A percentile compares a stretch with the other conserved stretches of the same genome.
These are phyloP conservation scores for Portevinia maculata DNA, from an alignment of 2,888 invertebrate species.

Conservation along the genomic window DNA sequence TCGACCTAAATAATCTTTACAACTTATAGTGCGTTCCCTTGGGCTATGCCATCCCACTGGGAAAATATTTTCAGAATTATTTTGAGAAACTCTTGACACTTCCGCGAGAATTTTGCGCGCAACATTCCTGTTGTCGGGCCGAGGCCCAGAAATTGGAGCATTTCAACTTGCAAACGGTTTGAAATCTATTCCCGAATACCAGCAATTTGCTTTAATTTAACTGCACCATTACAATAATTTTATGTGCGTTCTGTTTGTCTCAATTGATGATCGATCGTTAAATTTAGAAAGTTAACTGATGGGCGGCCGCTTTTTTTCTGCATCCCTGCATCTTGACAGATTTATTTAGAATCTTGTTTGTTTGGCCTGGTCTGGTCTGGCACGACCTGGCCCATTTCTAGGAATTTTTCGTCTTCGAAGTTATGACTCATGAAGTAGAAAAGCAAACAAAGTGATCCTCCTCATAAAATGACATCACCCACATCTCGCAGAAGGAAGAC, in stretches of 20 bases:
- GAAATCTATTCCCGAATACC: constrained; percentile 13
- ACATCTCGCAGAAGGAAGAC: constrained; percentile 36
- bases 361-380: constrained; percentile 17
- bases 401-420: constrained; percentile 16
- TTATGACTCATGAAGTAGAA: constrained; percentile 12
- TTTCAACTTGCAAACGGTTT: background rate
- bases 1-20: constrained; percentile 49
- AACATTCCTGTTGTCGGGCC: constrained; percentile 13
- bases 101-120: constrained; percentile 39
- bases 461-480: constrained; percentile 49
- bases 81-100: constrained; percentile 63
- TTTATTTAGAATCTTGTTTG: constrained; percentile 32
- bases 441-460: constrained; percentile 7
- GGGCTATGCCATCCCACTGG: constrained; percentile 25
- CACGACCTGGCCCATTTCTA: constrained; percentile 1
- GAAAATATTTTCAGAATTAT: constrained; percentile 52
- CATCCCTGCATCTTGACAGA: constrained; percentile 27
- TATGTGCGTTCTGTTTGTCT: constrained; percentile 17
- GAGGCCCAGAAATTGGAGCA: constrained; percentile 15
- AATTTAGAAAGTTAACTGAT: constrained; percentile 16
- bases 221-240: background rate
- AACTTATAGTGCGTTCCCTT: constrained; percentile 30
- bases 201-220: constrained; percentile 29
- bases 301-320: constrained; percentile 2
- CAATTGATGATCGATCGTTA: constrained; percentile 56